Conservation (phyloP, 2,888 invertebrate genomes). For the Meteorus colon region DNA sequence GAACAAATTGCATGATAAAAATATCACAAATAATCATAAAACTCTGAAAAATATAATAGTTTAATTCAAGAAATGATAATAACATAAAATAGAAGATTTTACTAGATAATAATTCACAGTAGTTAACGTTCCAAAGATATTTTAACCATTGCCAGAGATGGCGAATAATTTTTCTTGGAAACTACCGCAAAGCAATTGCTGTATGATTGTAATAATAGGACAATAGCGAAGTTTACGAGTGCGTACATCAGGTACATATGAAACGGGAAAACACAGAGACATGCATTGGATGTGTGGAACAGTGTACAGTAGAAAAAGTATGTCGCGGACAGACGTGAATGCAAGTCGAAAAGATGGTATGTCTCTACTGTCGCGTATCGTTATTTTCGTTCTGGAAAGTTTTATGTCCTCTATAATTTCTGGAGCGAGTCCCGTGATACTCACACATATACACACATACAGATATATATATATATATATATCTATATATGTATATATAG, state of each 20-base stretch:
- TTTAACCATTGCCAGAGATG: not conserved
- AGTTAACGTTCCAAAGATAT: too few species aligned
- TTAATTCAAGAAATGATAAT: too few species aligned
- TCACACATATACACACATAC: conserved; percentile 39
- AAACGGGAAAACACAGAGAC: not conserved
- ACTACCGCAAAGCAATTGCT: not conserved
- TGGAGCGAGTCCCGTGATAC: conserved; percentile 48
- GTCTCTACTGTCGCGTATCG: conserved; percentile 50
- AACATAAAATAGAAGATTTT: too few species aligned
- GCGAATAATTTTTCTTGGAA: not conserved
- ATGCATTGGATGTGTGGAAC: not conserved
- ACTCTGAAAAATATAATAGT: too few species aligned
- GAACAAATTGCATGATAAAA: too few species aligned
- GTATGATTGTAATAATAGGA: not conserved
- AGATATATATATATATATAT: not conserved
- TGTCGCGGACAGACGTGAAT: conserved; percentile 35
- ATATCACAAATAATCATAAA: too few species aligned
- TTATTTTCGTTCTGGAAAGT: conserved; percentile 55
- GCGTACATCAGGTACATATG: conserved; percentile 5
- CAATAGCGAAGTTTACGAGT: conserved; percentile 3
- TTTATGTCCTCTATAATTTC: conserved; percentile 56
- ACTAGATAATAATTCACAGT: too few species aligned
- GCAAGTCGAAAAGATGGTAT: conserved; percentile 53
- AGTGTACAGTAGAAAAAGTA: conserved; percentile 13
- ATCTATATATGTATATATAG: too few species aligned